Conservation (phyloP, 2,888 invertebrate genomes). For the Scrobipalpa costella region DNA sequence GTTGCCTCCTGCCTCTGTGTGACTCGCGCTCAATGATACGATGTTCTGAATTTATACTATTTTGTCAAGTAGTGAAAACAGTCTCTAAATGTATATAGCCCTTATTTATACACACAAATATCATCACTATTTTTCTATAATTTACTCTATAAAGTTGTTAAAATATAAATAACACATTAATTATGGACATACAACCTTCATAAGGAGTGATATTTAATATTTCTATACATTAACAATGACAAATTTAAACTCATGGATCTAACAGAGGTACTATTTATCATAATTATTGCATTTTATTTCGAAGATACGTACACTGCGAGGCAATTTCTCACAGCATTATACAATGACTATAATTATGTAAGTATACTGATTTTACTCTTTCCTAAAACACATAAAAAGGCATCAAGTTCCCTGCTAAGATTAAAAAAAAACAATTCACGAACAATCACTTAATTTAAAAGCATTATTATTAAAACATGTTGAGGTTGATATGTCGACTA, state of each 20-base stretch:
- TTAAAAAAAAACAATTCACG: not conserved
- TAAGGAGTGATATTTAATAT: constrained; percentile 66
- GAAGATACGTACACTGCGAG: constrained; percentile 26
- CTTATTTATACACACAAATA: constrained; percentile 29
- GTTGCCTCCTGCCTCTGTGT: not conserved
- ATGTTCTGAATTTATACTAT: constrained; percentile 47
- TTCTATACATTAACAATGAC: constrained; percentile 56
- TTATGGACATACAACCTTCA: constrained; percentile 77
- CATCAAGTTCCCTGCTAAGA: constrained; percentile 6
- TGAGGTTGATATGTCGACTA: constrained; percentile 30
- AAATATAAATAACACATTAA: constrained; percentile 73
- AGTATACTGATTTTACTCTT: constrained; percentile 10
- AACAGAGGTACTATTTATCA: constrained; percentile 20
- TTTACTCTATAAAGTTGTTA: constrained; percentile 66
- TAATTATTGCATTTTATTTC: constrained; percentile 19
- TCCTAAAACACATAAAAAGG: constrained; percentile 1
- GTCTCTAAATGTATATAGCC: constrained; percentile 3
- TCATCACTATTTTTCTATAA: constrained; percentile 28
- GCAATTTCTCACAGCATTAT: constrained; percentile 22
- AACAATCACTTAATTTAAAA: constrained; percentile 17
- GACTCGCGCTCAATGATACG: constrained; percentile 44
- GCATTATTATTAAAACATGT: constrained; percentile 12
- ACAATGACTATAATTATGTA: constrained; percentile 14
- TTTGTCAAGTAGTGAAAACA: not conserved
- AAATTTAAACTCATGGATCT: constrained; percentile 31